These are phyloP conservation scores for Lophura nycthemera DNA, from an alignment of 2,113 vertebrate species.

Conservation along the genomic window DNA sequence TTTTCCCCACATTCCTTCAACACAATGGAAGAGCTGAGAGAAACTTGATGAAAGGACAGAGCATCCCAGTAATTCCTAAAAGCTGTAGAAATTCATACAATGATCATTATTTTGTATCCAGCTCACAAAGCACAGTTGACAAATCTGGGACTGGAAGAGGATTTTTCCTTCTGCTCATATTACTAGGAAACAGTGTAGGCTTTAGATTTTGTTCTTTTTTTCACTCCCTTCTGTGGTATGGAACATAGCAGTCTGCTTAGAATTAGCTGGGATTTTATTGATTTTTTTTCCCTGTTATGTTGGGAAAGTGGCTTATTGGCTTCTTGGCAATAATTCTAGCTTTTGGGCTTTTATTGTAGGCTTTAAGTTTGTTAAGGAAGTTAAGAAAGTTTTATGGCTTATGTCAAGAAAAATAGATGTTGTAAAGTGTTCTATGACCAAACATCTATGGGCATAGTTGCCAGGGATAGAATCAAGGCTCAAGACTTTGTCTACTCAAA, in stretches of 20 bases:
- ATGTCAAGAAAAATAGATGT: slow-evolving; percentile 8
- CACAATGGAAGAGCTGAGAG: neutral
- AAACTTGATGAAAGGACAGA: neutral
- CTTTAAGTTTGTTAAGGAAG: slow-evolving; percentile 17
- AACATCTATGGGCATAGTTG: neutral
- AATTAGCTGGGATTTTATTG: neutral
- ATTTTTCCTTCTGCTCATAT: neutral
- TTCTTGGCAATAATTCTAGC: slow-evolving; percentile 23
- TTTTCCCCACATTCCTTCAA: neutral
- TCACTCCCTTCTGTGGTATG: neutral
- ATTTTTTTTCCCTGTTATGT: neutral
- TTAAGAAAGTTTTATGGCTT: slow-evolving; percentile 22
- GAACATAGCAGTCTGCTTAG: neutral
- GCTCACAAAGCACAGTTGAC: neutral
- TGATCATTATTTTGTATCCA: neutral
- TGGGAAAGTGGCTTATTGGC: neutral
- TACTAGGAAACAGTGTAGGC: neutral
- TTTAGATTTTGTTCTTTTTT: neutral
- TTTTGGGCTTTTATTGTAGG: slow-evolving; percentile 5
- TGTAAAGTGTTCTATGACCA: neutral
- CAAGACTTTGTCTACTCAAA: neutral
- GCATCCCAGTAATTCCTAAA: neutral
- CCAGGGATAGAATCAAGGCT: neutral
- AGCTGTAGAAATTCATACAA: neutral
- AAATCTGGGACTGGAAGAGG: neutral